Evolutionary conservation across 2,113 vertebrate species (phyloP), one percentile per base, ranked within the genome.

Genomic region (Labeo catla): DNA sequence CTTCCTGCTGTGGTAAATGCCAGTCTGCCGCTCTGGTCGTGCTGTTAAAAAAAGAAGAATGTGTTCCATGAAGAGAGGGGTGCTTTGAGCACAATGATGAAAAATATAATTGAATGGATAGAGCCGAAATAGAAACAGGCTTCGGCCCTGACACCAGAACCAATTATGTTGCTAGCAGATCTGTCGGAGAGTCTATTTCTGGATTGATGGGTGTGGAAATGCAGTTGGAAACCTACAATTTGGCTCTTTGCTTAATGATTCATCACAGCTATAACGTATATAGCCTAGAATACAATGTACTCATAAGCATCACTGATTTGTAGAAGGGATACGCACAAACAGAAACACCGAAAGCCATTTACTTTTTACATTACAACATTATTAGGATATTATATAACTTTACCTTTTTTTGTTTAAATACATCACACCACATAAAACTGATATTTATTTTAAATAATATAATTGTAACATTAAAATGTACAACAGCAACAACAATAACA

Each of bases 1-100:
- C 72, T 78, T 86, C 34, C 80, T 73, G 77, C 45, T 45, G 45
- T 4, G 82, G 23, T 21, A 57, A 83, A 79, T 34, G 63, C 61
- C 13, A 16, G 15, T 12, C 16, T 84, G 21, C 63, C 34, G 16
- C 49, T 57, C 34, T n/a, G 36, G 16, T 59, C 65, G 28, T 19
- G 68, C 39, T 72, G 73, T 76, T 76, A 73, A 83, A 74, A 59
- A 11, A 59, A 52, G 34, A 86, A 43, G 2, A 59, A 79, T 19
- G 36, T 13, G 52, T n/a, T 79, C 15, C 2, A 13, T 63, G 57
- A 80, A 80, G 45, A 61, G 39, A 50, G 57, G 57, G 21, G 78
- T 9, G 57, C 57, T 80, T 80, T 9, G 19, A 80, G 36, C 78
- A 80, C 78, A 63, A 47, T 15, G 39, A 63, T 3, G 39, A 65